Evolutionary conservation across 2,797 vertebrate genomes (phyloP), one percentile per base, ranked within the genome.

Genomic region (Iguana delicatissima): DNA sequence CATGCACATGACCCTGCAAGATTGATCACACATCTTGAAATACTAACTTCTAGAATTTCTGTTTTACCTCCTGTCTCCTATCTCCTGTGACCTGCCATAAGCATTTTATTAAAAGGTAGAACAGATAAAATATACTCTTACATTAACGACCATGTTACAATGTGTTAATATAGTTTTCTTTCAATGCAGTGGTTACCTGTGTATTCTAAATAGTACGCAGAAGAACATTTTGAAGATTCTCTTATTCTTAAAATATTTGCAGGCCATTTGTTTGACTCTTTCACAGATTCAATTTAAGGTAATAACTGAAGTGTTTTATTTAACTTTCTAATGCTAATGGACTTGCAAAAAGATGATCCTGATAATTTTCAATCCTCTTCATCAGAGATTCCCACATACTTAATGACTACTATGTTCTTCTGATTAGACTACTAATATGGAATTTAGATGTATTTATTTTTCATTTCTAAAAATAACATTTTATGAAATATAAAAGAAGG

Each of bases 111-210:
- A 59, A 35, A 92, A 90, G 64, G 0, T 6, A 88, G 85, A 12
- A 22, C 6, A 67, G 12, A 35, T 29, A 88, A 74, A 35, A 90
- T 35, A 77, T 80, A 93, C 89, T 38, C 89, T 50, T 24, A 14
- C 35, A 3, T 82, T 35, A 77, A 77, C 46, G 20, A 42, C 22
- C 16, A 59, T 20, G 57, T 18, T 59, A 59, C 18, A 18, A 59
- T 59, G 18, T 59, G 18, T 59, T 59, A 59, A 18, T 16, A 57
- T 59, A 0, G 18, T 52, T 42, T 16, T n/a, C 69, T 72, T 72
- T 72, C 29, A 29, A 72, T 72, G 12, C 4, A 72, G 69, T 26
- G 32, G 32, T 7, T 59, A 55, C 57, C 57, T 59, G 20, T 16
- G 16, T 59, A 59, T 59, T 59, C 4, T 59, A 59, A 18, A 16